Evolutionary conservation across 2,797 vertebrate species (phyloP), one percentile per base, ranked within the genome.

Genomic region (Esox masquinongy): DNA sequence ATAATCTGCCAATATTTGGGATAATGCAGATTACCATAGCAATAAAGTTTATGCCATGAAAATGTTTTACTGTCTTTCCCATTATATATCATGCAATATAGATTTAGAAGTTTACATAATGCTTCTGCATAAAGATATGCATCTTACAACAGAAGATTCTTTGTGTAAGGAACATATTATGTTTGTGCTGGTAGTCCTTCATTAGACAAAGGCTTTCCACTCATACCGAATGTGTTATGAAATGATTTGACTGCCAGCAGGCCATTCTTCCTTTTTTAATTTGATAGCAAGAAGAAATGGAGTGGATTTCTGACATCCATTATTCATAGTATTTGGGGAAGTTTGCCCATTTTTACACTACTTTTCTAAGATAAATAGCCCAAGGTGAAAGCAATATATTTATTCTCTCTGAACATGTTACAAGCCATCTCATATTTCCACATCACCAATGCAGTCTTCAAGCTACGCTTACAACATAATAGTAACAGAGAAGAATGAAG

Each of bases 291-390:
- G 16, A 22, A 71, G 43, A 77, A 73, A 68, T 72, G 63, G 74
- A 79, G 73, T 31, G 49, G 43, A 68, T 73, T 76, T 72, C 49
- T 69, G 49, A 29, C 70, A 79, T 79, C 56, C 59, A 79, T 79
- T 72, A 79, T 79, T 79, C 74, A 79, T 75, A 64, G 72, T 79
- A 64, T 74, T 76, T 75, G 72, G 68, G 70, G 69, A 68, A 72
- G 53, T 56, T 56, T n/a, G n/a, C 53, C 56, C 56, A 26, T 61
- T 24, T 26, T 61, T 24, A 26, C 3, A 61, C 56, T 61, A 61
- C 56, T 17, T 61, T 61, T 47, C 43, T 61, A 4, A 26, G 56
- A 61, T 4, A 61, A 61, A 61, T 24, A 61, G 11, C 22, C 56
- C 22, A 26, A 59, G 56, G 56, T 22, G 56, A 59, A 22, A 24